Base-by-base conservation (phyloP, 2,888 invertebrate genomes). In the Argyresthia goedartella region DNA sequence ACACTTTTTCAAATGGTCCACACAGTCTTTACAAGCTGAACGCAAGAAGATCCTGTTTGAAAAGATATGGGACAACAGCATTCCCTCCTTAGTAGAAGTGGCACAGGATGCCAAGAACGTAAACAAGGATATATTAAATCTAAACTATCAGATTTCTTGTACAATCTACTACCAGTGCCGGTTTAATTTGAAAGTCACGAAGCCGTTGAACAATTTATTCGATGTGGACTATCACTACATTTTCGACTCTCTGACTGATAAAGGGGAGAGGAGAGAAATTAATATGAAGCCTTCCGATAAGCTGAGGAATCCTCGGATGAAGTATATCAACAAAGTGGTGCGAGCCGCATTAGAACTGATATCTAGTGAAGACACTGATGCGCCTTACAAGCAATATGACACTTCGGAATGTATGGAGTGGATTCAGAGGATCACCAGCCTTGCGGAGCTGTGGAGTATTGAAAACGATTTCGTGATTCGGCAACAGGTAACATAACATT, bases 91-190 rank as follows among this genome's bases (percentile, higher is more conserved):
- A 53, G 91, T 92, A 0, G 92, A 93, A 71, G 86, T 95, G 46
- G 95, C 96, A 0, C 81, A 95, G 55, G 91, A 92, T 55, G 95
- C 95, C 66, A 91, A 91, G 59, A 87, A 88, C 52, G 91, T 93
- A 1, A 93, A 94, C 73, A 91, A 90, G 56, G 92, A 93, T 60
- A 85, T 96, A 57, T 80, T 97, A 8, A 89, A 92, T 60, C 82
- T 96, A 53, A 96, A 97, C 73, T 91, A 92, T 62, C 95, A 96
- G 75, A 84, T 97, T 52, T 90, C 92, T 1, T 87, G 91, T 56
- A 91, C 93, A 1, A 84, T 97, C 52, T 91, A 93, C 60, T 93
- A 95, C 74, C 91, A 96, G 59, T 90, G 94, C 15, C 89, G 90
- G 58, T 95, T 96, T 65, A 91, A 91, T 62, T 73, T 97, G 50